Base-by-base conservation (phyloP, 2,113 vertebrate genomes). In the Entomyzon cyanotis region DNA sequence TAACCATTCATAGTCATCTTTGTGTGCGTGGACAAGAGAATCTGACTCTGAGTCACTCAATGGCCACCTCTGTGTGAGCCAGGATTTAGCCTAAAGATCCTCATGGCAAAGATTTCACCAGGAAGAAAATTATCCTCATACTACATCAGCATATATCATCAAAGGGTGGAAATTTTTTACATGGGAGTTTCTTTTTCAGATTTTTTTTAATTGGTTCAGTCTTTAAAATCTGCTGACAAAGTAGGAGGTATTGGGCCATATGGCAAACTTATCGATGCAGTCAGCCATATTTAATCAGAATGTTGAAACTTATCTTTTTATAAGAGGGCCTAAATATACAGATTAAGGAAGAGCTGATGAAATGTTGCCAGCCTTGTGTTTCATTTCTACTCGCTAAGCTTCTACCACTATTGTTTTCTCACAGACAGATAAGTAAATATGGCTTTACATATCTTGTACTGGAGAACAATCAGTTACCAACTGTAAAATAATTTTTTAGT, bases 11-110 rank as follows among this genome's bases (percentile, higher is more conserved):
- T 5, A 42, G 52, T 17, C 47, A 25, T 1, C 49, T 60, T 7
- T 7, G 63, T 33, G 39, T 1, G 0, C 3, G 2, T 5, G 30
- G 78, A 30, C 33, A 67, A 18, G 7, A 22, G n/a, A 18, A 12
- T 24, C 18, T 24, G 24, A 5, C n/a, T 42, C 44, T 17, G 37
- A n/a, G 14, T n/a, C 65, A 15, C n/a, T 30, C 39, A 10, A 0
- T 5, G n/a, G 47, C 15, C 20, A 87, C 41, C 30, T 37, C 53
- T 39, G 1, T 2, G 15, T 8, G 70, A 64, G 47, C 19, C 67
- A 55, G 74, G n/a, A 37, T 65, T 84, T 52, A 44, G 12, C 55
- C 65, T n/a, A 33, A n/a, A 50, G 33, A 41, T 59, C 13, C 11
- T 31, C 12, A 67, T 23, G 25, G 74, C 60, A 84, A 15, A 68